Base-by-base conservation (phyloP, 2,797 vertebrate species). In the Ambastaia sidthimunki region DNA sequence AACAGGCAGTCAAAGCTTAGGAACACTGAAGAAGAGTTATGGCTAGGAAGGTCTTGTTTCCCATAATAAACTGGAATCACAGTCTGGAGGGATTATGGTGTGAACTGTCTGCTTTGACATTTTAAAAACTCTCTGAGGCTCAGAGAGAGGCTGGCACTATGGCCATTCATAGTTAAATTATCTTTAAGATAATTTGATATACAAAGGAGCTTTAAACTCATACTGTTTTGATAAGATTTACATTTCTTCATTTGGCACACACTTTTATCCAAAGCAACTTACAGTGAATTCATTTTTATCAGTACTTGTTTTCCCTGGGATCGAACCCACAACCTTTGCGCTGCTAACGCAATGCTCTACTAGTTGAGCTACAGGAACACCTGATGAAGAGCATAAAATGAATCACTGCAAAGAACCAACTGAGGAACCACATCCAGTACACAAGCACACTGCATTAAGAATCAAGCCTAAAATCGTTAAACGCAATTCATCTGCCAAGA, bases 1-100 rank as follows among this genome's bases (percentile, higher is more conserved):
- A 86, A 86, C 74, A 69, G 76, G 74, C 76, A 87, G 78, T 75
- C 50, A 66, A 76, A 76, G 57, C 82, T 80, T 82, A 81, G 74
- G 78, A 81, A 76, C 76, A 83, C 80, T 84, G 83, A 73, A 80
- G 76, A 80, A 86, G 82, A 86, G 84, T 87, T 90, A 83, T 84
- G 78, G 71, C 82, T 80, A 88, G 84, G 83, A 87, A 88, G 70
- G 83, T 77, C 83, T 85, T 77, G 83, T 85, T 87, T 87, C 87
- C 83, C 84, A 87, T 87, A 87, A 88, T 86, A 86, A 87, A 88
- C 68, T 75, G 83, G 76, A 76, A 70, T 75, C 72, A 73, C 59
- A 76, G 70, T 82, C 82, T 69, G 71, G 57, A 75, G 80, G 69
- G 60, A 55, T 21, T 19, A 4, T 23, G 68, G 79, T 71, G 71